Evolutionary conservation across 2,797 vertebrate genomes (phyloP).

Genomic region (Lithobates sylvaticus): DNA sequence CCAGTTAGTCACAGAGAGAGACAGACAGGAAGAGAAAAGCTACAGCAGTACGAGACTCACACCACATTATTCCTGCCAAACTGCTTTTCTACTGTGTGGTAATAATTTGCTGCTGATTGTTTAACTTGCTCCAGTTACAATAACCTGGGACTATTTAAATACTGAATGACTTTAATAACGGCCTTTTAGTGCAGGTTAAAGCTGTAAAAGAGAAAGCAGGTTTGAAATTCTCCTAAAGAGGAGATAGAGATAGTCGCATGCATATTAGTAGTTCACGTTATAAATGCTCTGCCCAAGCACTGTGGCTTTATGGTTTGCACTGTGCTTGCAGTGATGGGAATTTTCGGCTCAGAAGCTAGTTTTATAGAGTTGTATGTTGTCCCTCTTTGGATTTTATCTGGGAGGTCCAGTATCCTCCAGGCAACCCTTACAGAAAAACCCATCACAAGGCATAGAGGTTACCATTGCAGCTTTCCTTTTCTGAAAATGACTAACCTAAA

Average conservation of each 20-base stretch:
- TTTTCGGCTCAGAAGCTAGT: too few species aligned
- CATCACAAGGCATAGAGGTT: background rate
- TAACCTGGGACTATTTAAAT: background rate
- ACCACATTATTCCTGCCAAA: background rate
- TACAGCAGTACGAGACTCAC: background rate
- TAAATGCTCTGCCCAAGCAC: too few species aligned
- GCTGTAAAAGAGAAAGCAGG: too few species aligned
- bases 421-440: background rate
- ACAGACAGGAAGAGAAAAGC: background rate
- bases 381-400: too few species aligned
- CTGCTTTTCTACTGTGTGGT: background rate
- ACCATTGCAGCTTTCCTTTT: background rate
- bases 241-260: too few species aligned
- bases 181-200: background rate
- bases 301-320: too few species aligned
- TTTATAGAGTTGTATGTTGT: too few species aligned
- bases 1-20: conserved; percentile 7
- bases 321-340: too few species aligned
- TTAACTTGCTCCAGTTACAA: background rate
- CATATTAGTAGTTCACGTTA: too few species aligned
- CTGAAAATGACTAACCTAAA: too few species aligned
- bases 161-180: background rate
- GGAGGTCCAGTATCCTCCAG: too few species aligned
- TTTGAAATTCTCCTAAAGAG: too few species aligned
- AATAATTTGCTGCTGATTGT: background rate